Evolutionary conservation across 92 coral and sea anemone species (phyloP).

Genomic region (Blastomussa wellsi): DNA sequence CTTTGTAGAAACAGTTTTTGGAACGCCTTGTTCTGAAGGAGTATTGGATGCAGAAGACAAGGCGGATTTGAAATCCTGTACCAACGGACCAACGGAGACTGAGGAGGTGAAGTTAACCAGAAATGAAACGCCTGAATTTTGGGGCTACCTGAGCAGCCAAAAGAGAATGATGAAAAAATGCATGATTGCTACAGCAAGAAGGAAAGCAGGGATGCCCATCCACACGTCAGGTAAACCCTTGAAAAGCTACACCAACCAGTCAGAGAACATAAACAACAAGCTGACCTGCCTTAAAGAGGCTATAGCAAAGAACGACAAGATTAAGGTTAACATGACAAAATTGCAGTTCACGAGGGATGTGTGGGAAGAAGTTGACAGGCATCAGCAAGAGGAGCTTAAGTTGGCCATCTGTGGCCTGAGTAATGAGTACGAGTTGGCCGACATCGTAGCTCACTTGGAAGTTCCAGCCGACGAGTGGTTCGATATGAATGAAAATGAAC

Average conservation of each 20-base stretch:
- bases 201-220: constrained; percentile 59
- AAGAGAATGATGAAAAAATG: constrained; percentile 42
- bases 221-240: constrained; percentile 23
- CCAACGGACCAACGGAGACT: too few species aligned
- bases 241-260: constrained; percentile 48
- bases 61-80: too few species aligned
- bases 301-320: constrained; percentile 38
- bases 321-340: constrained; percentile 36
- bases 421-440: constrained; percentile 54
- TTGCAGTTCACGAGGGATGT: constrained; percentile 52
- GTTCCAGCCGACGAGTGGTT: constrained; percentile 57
- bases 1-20: too few species aligned
- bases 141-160: constrained; percentile 19
- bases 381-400: too few species aligned
- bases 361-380: constrained; percentile 55
- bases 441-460: constrained; percentile 26
- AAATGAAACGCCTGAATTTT: too few species aligned
- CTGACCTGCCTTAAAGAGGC: constrained; percentile 64
- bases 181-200: constrained; percentile 48
- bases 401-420: constrained; percentile 58
- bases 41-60: too few species aligned
- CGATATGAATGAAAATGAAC: constrained; percentile 26
- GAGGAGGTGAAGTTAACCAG: too few species aligned
- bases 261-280: constrained; percentile 58
- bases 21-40: too few species aligned